phyloP scores from a whole-genome alignment of 2,797 vertebrate genomes.

The Gambelia wislizenii region DNA sequence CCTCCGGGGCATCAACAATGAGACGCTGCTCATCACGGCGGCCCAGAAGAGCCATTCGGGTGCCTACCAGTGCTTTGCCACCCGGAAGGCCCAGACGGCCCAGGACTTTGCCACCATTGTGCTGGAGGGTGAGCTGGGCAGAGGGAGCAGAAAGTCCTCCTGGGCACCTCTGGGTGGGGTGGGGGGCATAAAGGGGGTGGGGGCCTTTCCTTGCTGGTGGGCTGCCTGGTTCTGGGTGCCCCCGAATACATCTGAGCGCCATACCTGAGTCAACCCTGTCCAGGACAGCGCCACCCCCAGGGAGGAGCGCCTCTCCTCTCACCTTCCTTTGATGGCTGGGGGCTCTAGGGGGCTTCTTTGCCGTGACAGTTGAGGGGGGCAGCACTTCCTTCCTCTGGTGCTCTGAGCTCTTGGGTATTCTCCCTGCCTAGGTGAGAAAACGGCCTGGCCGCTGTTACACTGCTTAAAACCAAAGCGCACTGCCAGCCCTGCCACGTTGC shows the following conservation, averaged over 20 bases:
- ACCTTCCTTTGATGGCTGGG: too few species aligned
- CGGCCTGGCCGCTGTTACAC: too few species aligned
- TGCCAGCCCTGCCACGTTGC: too few species aligned
- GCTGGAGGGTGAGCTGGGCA: constrained; percentile 87
- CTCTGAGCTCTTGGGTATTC: background rate
- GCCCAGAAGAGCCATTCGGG: constrained; percentile 98
- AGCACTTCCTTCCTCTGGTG: background rate
- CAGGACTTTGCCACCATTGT: constrained; percentile 97
- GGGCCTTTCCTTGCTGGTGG: background rate
- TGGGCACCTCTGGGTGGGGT: accelerated
- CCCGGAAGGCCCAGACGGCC: constrained; percentile 91
- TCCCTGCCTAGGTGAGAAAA: background rate
- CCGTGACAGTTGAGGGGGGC: background rate
- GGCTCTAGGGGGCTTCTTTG: too few species aligned
- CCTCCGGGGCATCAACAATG: constrained; percentile 95
- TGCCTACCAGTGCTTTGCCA: constrained; percentile 97
- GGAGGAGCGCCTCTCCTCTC: too few species aligned
- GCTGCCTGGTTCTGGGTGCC: background rate
- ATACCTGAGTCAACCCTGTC: too few species aligned
- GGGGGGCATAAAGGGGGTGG: accelerated
- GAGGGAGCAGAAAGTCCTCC: background rate
- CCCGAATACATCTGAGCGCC: too few species aligned
- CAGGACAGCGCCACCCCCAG: too few species aligned
- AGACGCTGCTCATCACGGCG: constrained; percentile 94
- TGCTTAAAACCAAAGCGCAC: too few species aligned